Evolutionary conservation across 2,113 vertebrate genomes (phyloP), one percentile per base, ranked within the genome.

Genomic region (Pica pica): DNA sequence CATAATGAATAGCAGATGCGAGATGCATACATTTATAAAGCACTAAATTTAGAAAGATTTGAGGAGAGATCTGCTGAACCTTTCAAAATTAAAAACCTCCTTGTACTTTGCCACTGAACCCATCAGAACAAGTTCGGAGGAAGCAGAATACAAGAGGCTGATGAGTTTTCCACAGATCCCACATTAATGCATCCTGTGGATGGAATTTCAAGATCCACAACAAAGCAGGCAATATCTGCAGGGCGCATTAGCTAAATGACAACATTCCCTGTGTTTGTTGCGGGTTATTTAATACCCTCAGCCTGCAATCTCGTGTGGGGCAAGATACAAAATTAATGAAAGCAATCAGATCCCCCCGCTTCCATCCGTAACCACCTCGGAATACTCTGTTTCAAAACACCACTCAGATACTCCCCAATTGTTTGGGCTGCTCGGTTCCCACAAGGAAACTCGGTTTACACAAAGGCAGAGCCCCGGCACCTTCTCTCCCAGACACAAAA

Each of bases 101-200:
- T 57, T 26, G 26, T 2, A 8, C 39, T 79, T 50, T 23, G 47
- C 31, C 56, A 49, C 52, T 6, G 74, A 83, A 68, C 30, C 81
- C 46, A 46, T 19, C 9, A 30, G 30, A 80, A n/a, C n/a, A 28
- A 94, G 63, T 67, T 65, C 49, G 28, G 79, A 46, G 42, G 68
- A 30, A 33, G 31, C 4, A 47, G 41, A 59, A 70, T 1, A 56
- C 79, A 71, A n/a, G 59, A 89, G 75, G 19, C 31, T 73, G 61
- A 9, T 0, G 39, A 55, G 33, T 61, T 85, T 90, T 52, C 30
- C 78, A 61, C 9, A 23, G 75, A 33, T 9, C 50, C 63, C 9
- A 6, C 55, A 4, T 12, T 4, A 46, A 44, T 6, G 7, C 17
- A 11, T 5, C 27, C 59, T 12, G 8, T 0, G 21, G 24, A 46